Base-by-base conservation (phyloP, 2,888 invertebrate genomes). In the Amphipyra tragopoginis region DNA sequence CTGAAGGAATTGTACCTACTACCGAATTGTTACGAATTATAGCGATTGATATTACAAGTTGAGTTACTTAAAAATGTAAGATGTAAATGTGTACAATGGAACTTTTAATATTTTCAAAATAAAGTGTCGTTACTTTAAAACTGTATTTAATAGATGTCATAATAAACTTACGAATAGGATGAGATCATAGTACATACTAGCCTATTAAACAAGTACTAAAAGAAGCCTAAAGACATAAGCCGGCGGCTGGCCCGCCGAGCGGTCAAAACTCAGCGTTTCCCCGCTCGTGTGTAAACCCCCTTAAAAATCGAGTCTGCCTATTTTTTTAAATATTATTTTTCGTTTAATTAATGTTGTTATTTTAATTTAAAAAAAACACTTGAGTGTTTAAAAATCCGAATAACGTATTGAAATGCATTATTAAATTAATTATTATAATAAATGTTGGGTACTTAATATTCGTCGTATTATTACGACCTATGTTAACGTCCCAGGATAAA, bases 271-370 rank as follows among this genome's bases (percentile, higher is more conserved):
- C 82, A 80, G 84, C 85, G 81, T 81, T 83, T 81, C 60, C 7
- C 53, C 65, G 72, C 63, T 68, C 73, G 81, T 90, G 85, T 86
- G 81, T 56, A 72, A 70, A 62, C 54, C 72, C 78, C 79, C 53
- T 67, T 74, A 74, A 67, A 65, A 73, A 74, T 60, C 47, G 62
- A 79, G 72, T 87, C 83, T 86, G 86, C 84, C 86, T 86, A 86
- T 74, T 80, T 68, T 73, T 78, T 75, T 71, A 21, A 74, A 73
- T 75, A 72, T 78, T n/a, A 74, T 71, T 68, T 76, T 66, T 70
- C 68, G 14, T 65, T 75, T 75, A 68, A 67, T 74, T 29, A 66
- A 54, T 79, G 60, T 75, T 77, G 49, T 65, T 76, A 65, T 74
- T 67, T 59, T 71, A 59, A 60, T 61, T 44, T 48, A 45, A 65